Conservation (phyloP, 2,888 invertebrate species). For the Acronicta leporina region DNA sequence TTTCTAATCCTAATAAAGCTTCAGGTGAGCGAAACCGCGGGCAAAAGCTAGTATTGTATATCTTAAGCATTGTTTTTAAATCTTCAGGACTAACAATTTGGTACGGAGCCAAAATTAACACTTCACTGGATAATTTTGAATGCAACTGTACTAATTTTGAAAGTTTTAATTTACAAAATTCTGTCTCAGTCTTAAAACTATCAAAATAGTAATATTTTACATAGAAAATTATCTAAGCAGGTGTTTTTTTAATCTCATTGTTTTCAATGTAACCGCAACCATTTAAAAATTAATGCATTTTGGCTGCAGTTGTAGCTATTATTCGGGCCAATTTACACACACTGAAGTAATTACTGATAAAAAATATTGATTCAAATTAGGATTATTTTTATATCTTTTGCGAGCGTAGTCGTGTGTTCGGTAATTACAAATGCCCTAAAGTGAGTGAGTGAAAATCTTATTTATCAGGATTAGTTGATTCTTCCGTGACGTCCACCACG, state of each 20-base stretch:
- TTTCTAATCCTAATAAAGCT: no score
- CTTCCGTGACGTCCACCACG: no score
- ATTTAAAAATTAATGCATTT: conserved; percentile 3
- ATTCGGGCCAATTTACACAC: neutral
- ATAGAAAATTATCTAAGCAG: conserved; percentile 31
- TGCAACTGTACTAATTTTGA: conserved; percentile 34
- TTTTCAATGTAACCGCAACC: conserved; percentile 29
- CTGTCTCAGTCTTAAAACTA: conserved; percentile 10
- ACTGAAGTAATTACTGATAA: neutral
- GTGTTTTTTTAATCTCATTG: conserved; percentile 24
- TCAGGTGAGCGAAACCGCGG: no score
- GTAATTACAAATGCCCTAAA: no score
- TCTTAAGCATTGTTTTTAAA: conserved; percentile 27
- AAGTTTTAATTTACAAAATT: conserved; percentile 22
- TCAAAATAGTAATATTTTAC: conserved; percentile 21
- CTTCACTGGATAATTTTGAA: conserved; percentile 22
- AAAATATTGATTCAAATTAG: no score
- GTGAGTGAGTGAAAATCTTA: no score
- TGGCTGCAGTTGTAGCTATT: neutral
- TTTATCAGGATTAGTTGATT: no score
- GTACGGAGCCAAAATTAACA: conserved; percentile 34
- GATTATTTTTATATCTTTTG: no score
- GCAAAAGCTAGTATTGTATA: neutral
- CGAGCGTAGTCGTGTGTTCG: no score
- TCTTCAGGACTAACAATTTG: conserved; percentile 32